Evolutionary conservation across 2,888 invertebrate species (phyloP), one percentile per base, ranked within the genome.

Genomic region (Toxonevra muliebris): DNA sequence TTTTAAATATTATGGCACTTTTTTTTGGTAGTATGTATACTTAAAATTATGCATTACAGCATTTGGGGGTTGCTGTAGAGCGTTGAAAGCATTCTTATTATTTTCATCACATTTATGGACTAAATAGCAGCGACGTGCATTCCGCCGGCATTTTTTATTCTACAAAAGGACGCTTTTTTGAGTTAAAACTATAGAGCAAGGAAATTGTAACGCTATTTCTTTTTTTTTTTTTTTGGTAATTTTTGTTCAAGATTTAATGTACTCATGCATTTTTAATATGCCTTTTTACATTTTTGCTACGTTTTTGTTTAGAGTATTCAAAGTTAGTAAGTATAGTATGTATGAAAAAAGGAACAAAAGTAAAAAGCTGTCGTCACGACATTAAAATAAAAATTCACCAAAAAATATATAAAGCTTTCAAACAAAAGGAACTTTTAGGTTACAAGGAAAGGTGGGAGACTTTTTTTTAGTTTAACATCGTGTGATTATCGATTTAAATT

Each of bases 221-320:
- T n/a, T 53, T 41, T 30, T 30, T 30, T 30, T 30, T 30, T 30
- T 30, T 30, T 30, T 30, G 2, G 30, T 2, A 4, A 30, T 4
- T 30, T 30, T 68, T 68, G 60, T 53, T 73, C 69, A 71, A 71
- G 76, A 75, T 78, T 79, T 79, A 78, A 79, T 79, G 78, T 71
- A 70, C 71, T 76, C 75, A 79, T 79, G 76, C 69, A 79, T 79
- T 75, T 77, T 79, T 76, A 60, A 79, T 71, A 45, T 73, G 70
- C 69, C 71, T 75, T 74, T 77, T 58, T 69, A 61, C 61, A 52
- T 68, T 66, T 66, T 52, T 53, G 60, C 43, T 48, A n/a, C n/a
- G 54, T 62, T 54, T 45, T 17, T 42, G 42, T n/a, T 30, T 30
- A 30, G 30, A 30, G 30, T 30, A 7, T 30, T 4, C 3, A 30